A percentile compares a stretch with the other conserved stretches of the same genome.
Evolutionary conservation across 1,140 invertebrate genomes (phyloP).

Genomic region (Pygmarrhopalites habei): DNA sequence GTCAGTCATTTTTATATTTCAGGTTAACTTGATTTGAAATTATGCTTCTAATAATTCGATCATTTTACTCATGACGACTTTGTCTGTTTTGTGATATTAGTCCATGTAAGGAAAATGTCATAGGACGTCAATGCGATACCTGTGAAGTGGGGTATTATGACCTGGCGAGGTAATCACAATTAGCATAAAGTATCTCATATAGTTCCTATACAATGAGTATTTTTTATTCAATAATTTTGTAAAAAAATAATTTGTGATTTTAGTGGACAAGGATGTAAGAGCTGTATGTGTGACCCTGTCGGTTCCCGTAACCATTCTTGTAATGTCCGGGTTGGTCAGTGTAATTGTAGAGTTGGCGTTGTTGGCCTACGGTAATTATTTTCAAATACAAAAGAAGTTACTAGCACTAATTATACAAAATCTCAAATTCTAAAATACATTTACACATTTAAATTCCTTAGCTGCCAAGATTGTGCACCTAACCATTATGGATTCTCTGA

Average conservation of each 20-base stretch:
- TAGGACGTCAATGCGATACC: constrained; percentile 77
- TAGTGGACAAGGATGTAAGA: constrained; percentile 70
- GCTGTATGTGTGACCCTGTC: constrained; percentile 76
- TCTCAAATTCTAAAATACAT: no score
- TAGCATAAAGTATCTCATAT: no score
- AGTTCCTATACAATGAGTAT: no score
- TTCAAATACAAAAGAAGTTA: background rate
- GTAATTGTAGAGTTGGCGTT: constrained; percentile 74
- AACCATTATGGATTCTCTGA: constrained; percentile 83
- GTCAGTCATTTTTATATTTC: no score
- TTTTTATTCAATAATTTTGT: no score
- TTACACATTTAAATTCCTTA: no score
- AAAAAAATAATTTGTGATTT: no score
- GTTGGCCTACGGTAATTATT: constrained; percentile 57
- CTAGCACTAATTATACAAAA: background rate
- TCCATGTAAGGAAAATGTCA: constrained; percentile 58
- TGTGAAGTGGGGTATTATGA: constrained; percentile 81
- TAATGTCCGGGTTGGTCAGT: constrained; percentile 71
- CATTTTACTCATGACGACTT: no score
- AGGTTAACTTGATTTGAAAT: no score
- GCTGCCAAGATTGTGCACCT: constrained; percentile 73
- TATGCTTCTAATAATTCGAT: no score
- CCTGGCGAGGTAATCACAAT: no score
- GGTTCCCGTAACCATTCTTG: constrained; percentile 79
- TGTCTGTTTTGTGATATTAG: no score